Conservation (phyloP, 2,113 vertebrate genomes). For the Chaetura pelagica region DNA sequence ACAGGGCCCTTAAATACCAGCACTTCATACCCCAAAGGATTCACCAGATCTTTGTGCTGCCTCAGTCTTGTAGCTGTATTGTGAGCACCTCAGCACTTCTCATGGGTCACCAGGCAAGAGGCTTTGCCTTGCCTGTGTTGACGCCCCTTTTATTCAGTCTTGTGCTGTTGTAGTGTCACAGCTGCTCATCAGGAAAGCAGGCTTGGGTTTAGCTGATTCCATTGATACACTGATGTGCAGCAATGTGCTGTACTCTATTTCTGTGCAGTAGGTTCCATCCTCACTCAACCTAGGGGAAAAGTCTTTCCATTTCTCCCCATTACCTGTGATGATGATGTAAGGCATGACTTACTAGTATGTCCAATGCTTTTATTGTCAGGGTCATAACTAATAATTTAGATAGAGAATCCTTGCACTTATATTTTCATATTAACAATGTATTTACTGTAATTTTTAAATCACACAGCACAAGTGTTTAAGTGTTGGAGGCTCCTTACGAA, state of each 20-base stretch:
- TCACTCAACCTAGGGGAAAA: background rate
- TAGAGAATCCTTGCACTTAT: background rate
- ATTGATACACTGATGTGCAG: background rate
- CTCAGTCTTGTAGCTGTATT: background rate
- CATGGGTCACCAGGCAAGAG: background rate
- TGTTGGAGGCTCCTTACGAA: background rate
- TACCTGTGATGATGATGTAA: background rate
- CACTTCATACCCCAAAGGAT: accelerated
- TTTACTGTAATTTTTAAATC: background rate
- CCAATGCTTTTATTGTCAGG: background rate
- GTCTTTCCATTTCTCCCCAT: background rate
- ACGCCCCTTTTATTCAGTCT: background rate
- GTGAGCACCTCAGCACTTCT: background rate
- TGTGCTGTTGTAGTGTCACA: background rate
- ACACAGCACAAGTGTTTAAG: accelerated
- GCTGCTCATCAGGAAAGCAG: background rate
- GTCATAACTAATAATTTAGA: background rate
- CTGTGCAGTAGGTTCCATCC: background rate
- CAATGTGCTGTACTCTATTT: background rate
- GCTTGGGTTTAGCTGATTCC: background rate
- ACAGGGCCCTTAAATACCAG: background rate
- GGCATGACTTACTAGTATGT: background rate
- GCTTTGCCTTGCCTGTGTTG: background rate
- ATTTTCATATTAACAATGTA: background rate
- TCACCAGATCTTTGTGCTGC: background rate